These are phyloP conservation scores for Lepus europaeus DNA, from an alignment of 2,113 vertebrate species.

Conservation along the genomic window DNA sequence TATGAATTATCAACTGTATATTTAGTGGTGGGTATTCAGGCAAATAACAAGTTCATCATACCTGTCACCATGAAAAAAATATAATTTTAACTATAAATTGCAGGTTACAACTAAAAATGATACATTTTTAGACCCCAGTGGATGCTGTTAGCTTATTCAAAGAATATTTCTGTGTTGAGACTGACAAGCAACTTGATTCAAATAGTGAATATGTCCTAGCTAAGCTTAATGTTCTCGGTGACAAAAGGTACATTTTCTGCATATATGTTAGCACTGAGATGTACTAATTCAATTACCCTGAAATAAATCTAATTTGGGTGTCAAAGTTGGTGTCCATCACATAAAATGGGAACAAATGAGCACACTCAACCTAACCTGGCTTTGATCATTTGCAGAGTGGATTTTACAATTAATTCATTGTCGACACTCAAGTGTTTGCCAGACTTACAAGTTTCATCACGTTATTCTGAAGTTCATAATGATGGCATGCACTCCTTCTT, in stretches of 20 bases:
- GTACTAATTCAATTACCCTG: neutral
- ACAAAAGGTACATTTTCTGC: constrained; percentile 14
- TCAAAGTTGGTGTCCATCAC: neutral
- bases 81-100: neutral
- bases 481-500: neutral
- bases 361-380: neutral
- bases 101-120: neutral
- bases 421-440: neutral
- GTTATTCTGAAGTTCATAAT: neutral
- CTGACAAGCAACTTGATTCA: neutral
- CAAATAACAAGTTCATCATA: neutral
- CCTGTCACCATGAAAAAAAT: neutral
- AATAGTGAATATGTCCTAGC: neutral
- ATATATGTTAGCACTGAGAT: neutral
- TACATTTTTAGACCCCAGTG: neutral
- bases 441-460: neutral
- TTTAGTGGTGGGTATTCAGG: neutral
- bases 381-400: neutral
- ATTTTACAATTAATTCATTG: neutral
- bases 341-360: neutral
- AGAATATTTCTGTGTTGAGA: constrained; percentile 20
- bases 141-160: neutral
- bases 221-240: constrained; percentile 13
- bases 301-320: neutral
- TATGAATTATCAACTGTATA: neutral